Evolutionary conservation across 2,888 invertebrate species (phyloP).

Genomic region (Amblyteles armatorius): DNA sequence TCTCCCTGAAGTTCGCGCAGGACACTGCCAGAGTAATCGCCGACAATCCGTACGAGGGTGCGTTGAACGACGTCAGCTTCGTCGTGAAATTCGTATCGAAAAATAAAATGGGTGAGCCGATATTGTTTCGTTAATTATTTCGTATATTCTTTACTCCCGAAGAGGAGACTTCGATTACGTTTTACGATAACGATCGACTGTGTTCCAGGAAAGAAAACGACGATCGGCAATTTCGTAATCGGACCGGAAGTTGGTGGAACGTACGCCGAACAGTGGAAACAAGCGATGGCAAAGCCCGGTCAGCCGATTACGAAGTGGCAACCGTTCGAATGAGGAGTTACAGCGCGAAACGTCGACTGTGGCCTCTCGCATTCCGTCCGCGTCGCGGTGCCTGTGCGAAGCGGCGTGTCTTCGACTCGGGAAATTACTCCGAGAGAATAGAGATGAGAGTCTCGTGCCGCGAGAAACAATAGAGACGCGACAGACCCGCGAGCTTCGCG

Average conservation of each 20-base stretch:
- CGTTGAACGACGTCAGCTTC: conserved; percentile 88
- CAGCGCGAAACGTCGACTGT: conserved; percentile 38
- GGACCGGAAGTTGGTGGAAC: conserved; percentile 86
- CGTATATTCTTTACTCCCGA: not conserved
- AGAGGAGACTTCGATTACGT: not conserved
- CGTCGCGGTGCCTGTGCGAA: conserved; percentile 6
- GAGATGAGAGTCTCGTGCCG: conserved; percentile 32
- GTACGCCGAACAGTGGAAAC: conserved; percentile 88
- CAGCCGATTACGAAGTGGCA: conserved; percentile 82
- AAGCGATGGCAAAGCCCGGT: conserved; percentile 85
- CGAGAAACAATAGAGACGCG: conserved; percentile 21
- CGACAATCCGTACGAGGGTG: conserved; percentile 87
- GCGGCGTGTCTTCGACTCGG: not conserved
- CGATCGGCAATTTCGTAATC: conserved; percentile 89
- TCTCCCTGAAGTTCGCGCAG: conserved; percentile 91
- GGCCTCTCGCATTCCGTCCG: conserved; percentile 30
- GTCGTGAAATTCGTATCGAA: conserved; percentile 89
- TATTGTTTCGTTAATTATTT: not conserved
- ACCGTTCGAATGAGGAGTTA: conserved; percentile 77
- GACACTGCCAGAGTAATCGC: conserved; percentile 88
- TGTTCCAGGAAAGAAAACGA: conserved; percentile 87
- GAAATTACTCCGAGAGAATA: not conserved
- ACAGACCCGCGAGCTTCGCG: not conserved
- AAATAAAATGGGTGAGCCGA: conserved; percentile 86
- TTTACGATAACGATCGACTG: conserved; percentile 10